phyloP scores from a whole-genome alignment of 2,113 vertebrate species.

The Pycnonotus jocosus region DNA sequence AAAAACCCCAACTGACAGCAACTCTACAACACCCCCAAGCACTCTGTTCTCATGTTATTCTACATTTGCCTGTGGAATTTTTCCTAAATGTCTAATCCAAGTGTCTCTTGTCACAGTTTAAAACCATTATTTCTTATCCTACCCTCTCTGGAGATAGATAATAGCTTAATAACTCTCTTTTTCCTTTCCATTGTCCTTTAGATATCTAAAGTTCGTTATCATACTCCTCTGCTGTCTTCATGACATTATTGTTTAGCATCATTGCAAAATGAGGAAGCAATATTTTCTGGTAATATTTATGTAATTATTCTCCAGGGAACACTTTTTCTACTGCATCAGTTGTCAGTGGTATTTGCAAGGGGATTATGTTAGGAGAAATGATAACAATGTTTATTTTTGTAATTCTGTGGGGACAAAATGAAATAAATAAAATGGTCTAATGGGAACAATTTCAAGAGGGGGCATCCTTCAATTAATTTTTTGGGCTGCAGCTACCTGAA shows the following conservation, averaged over 20 bases:
- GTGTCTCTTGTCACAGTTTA: neutral
- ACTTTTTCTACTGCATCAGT: neutral
- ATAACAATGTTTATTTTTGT: neutral
- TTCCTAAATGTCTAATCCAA: neutral
- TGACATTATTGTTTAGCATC: neutral
- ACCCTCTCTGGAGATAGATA: neutral
- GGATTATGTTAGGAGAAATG: neutral
- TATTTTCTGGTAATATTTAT: neutral
- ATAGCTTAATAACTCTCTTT: neutral
- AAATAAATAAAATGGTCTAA: neutral
- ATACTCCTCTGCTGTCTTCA: neutral
- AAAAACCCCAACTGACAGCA: neutral
- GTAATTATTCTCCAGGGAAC: neutral
- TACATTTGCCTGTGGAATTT: neutral
- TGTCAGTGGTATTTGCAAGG: neutral
- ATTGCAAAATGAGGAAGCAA: neutral
- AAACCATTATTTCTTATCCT: neutral
- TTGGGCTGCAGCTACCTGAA: neutral
- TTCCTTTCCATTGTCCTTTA: neutral
- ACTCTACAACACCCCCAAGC: neutral
- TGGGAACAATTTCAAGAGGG: neutral
- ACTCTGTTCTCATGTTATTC: neutral
- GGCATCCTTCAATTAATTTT: neutral
- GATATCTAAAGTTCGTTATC: neutral
- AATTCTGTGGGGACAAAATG: neutral